Base-by-base conservation (phyloP, 2,888 invertebrate genomes). In the Unio delphinus region DNA sequence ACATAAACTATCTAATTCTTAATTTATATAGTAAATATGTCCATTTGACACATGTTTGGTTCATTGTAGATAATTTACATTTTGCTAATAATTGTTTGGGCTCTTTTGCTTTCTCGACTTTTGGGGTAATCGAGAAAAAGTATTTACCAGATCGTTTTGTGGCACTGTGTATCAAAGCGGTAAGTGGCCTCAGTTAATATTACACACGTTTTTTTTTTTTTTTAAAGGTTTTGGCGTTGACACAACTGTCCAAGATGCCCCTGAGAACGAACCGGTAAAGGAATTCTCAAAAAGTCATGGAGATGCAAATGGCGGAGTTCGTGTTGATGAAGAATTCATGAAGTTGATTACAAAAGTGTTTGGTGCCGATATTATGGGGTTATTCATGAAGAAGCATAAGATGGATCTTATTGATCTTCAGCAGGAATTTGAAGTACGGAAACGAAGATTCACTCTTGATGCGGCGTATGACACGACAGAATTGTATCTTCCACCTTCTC, bases 381-480 rank as follows among this genome's bases (percentile, higher is more conserved):
- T 64, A 61, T 81, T 79, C 62, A 68, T 75, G 15, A 76, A 76
- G 61, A 80, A 76, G 55, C 68, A 76, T 57, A 76, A 72, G 67
- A 30, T 69, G 6, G 81, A 79, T 55, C 75, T 76, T n/a, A 64
- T 73, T 20, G 70, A 74, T 20, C 67, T 81, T 17, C 79, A 76
- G 45, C 79, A 81, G 61, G 81, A 81, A 55, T 81, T 81, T 71
- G 81, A 80, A 60, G 73, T 76, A 8, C 75, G 73, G 55, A 81
- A 81, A 64, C 72, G 80, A 54, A 71, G 61, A 26, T 80, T 80
- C 68, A 68, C 73, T 17, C 34, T 77, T 23, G 77, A 77, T 28
- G 45, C 67, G 20, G 74, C 73, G 17, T 11, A 45, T 45, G 62
- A 59, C 23, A 72, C 71, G 5, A 73, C 75, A 18, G 28, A 34